A percentile compares a stretch with the other conserved stretches of the same genome.
Evolutionary conservation across 92 coral and sea anemone genomes (phyloP).

Genomic region (Paragorgia papillata): DNA sequence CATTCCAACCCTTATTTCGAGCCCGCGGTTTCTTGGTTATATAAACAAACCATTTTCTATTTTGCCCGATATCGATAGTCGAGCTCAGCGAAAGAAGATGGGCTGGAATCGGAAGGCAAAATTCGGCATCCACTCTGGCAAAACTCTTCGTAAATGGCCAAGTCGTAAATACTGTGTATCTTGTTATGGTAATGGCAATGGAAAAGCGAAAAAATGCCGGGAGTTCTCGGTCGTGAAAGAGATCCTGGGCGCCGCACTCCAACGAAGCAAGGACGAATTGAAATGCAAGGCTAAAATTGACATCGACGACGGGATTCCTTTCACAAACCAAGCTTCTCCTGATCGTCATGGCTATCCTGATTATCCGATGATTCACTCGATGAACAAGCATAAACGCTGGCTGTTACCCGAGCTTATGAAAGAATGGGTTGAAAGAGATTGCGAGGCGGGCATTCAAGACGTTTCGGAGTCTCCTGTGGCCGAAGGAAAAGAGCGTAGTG

Average conservation of each 20-base stretch:
- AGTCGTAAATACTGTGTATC: background rate
- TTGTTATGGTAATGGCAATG: background rate
- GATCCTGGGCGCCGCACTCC: slow-evolving; percentile 33
- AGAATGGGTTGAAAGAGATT: slow-evolving; percentile 42
- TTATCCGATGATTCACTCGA: slow-evolving; percentile 56
- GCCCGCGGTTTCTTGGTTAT: too few species aligned
- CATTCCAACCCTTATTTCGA: background rate
- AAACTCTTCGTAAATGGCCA: slow-evolving; percentile 65
- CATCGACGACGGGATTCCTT: slow-evolving; percentile 8
- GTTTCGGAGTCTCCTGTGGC: background rate
- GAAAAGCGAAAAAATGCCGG: background rate
- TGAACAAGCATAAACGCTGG: slow-evolving; percentile 95
- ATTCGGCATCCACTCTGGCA: slow-evolving; percentile 70
- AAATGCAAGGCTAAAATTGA: slow-evolving; percentile 6
- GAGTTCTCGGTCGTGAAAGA: slow-evolving; percentile 35
- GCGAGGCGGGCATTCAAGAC: slow-evolving; percentile 9
- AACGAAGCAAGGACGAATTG: slow-evolving; percentile 35
- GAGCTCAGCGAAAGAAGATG: too few species aligned
- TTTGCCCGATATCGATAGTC: too few species aligned
- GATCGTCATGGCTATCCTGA: slow-evolving; percentile 11
- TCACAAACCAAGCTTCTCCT: background rate
- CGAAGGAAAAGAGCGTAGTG: background rate
- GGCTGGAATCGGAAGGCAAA: slow-evolving; percentile 73
- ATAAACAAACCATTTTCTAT: too few species aligned
- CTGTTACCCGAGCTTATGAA: slow-evolving; percentile 76